Percentiles rank a stretch among this genome's conserved stretches.
Conservation (phyloP, 2,113 vertebrate species). For the Heptranchias perlo region DNA sequence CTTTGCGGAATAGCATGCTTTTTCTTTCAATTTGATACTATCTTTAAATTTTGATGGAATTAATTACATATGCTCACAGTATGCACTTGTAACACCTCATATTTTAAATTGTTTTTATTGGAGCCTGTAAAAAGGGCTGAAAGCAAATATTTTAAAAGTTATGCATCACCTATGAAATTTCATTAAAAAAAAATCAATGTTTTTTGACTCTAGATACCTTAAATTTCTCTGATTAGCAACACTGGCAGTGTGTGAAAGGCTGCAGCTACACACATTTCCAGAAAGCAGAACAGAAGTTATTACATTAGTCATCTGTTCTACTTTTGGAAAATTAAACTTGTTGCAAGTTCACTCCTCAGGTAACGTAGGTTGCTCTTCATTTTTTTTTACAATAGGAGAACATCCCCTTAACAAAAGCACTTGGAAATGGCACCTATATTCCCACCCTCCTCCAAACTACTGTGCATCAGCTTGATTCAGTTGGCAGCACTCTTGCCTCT, state of each 20-base stretch:
- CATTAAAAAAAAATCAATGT: neutral
- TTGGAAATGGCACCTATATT: neutral
- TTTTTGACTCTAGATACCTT: neutral
- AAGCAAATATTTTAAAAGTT: neutral
- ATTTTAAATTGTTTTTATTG: neutral
- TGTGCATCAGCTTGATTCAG: neutral
- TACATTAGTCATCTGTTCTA: neutral
- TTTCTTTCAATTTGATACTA: too few species aligned
- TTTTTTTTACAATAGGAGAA: too few species aligned
- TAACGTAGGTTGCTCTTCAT: neutral
- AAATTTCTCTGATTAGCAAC: neutral
- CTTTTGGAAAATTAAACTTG: neutral
- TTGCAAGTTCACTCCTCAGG: neutral
- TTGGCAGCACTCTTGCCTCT: neutral
- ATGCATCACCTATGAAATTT: neutral
- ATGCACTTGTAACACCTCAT: neutral
- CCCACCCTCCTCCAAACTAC: neutral
- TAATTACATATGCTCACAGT: neutral
- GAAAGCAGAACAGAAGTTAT: neutral
- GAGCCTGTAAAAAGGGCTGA: neutral
- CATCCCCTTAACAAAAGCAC: too few species aligned
- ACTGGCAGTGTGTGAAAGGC: neutral
- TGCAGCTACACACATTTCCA: neutral
- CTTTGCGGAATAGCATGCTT: too few species aligned
- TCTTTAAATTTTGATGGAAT: neutral